Conservation (phyloP, 1,140 invertebrate species). For the Drosophila trapezifrons region DNA sequence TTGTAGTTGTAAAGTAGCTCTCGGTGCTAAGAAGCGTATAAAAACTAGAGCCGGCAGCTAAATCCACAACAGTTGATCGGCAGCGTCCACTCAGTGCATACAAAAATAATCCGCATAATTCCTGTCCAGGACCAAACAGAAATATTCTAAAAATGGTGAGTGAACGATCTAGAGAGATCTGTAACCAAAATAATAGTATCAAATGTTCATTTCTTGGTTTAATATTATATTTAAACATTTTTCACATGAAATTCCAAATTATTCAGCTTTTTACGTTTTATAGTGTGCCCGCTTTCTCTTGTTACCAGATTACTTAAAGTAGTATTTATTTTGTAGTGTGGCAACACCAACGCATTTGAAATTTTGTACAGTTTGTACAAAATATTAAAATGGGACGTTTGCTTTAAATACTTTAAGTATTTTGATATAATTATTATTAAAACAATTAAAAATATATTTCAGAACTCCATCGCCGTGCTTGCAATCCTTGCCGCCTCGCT, state of each 20-base stretch:
- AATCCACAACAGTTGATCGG: conserved; percentile 49
- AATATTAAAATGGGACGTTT: background rate
- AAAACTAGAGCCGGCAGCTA: conserved; percentile 37
- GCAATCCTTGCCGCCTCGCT: conserved; percentile 43
- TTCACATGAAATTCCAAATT: background rate
- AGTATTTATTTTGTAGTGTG: background rate
- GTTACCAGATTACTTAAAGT: too few relatives aligned
- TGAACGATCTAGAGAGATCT: background rate
- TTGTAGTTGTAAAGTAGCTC: conserved; percentile 65
- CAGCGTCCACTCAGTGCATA: conserved; percentile 41
- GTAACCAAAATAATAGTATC: background rate
- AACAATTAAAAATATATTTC: background rate
- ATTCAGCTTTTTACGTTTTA: too few relatives aligned
- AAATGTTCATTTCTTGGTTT: too few relatives aligned
- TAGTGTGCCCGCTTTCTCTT: too few relatives aligned
- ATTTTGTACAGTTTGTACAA: background rate
- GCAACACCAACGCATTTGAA: background rate
- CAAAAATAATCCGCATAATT: conserved; percentile 1
- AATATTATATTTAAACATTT: too few relatives aligned
- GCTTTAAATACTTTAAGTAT: too few relatives aligned
- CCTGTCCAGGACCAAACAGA: background rate
- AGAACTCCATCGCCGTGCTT: conserved; percentile 44
- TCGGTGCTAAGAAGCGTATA: conserved; percentile 57
- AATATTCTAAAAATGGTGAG: conserved; percentile 42
- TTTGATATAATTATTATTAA: background rate